Evolutionary conservation across 2,888 invertebrate genomes (phyloP).

Genomic region (Spialia ferax): DNA sequence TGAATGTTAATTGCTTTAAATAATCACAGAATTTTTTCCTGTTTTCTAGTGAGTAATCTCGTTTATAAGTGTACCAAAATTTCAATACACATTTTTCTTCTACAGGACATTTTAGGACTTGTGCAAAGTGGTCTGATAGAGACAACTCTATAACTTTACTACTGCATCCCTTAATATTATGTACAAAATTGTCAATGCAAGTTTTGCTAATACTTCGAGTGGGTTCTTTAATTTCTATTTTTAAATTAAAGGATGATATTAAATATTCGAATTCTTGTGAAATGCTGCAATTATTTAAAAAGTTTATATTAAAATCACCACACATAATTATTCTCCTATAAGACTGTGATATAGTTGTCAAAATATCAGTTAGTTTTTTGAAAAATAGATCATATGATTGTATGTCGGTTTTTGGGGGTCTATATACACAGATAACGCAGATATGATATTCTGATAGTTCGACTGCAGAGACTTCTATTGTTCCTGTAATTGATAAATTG

Average conservation of each 20-base stretch:
- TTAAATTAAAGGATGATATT: not conserved
- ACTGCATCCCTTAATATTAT: not conserved
- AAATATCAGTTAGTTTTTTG: not conserved
- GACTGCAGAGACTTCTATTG: not conserved
- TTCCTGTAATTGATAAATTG: not conserved
- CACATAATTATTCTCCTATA: not conserved
- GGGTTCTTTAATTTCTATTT: not conserved
- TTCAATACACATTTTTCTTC: not conserved
- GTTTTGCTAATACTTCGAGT: not conserved
- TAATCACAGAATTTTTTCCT: not conserved
- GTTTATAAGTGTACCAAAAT: conserved; percentile 1
- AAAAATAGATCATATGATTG: not conserved
- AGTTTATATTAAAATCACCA: conserved; percentile 2
- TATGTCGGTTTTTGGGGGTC: not conserved
- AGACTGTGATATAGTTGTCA: not conserved
- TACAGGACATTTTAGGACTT: not conserved
- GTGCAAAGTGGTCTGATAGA: not conserved
- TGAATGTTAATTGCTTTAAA: not conserved
- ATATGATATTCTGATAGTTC: not conserved
- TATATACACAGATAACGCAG: not conserved
- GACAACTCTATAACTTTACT: not conserved
- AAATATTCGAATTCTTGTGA: not conserved
- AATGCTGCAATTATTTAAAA: not conserved
- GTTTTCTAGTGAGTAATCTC: conserved; percentile 2
- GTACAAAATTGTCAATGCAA: not conserved